Evolutionary conservation across 2,888 invertebrate species (phyloP).

Genomic region (Glaucopsyche alexis): DNA sequence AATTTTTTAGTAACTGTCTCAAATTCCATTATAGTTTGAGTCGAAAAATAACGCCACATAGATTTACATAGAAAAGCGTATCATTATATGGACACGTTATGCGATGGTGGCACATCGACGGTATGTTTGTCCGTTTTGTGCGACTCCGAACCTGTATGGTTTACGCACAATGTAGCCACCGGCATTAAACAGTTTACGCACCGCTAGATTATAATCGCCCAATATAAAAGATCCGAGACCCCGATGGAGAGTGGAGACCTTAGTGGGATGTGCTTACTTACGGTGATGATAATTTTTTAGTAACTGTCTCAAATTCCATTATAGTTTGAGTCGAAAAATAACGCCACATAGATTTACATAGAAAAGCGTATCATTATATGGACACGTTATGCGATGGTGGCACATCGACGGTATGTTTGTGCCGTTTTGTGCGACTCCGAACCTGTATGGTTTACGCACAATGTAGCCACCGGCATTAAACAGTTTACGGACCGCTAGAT

Average conservation of each 20-base stretch:
- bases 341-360: background rate
- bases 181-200: constrained; percentile 7
- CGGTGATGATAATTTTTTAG: too few species aligned
- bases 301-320: too few species aligned
- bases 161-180: constrained; percentile 8
- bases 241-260: too few species aligned
- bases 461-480: constrained; percentile 2
- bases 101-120: background rate
- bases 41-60: too few species aligned
- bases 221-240: background rate
- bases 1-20: too few species aligned
- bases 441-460: constrained; percentile 23
- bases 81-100: background rate
- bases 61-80: background rate
- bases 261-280: too few species aligned
- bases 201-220: constrained; percentile 21
- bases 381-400: background rate
- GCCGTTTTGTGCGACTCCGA: background rate
- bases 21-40: too few species aligned
- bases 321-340: too few species aligned
- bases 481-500: constrained; percentile 21
- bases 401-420: background rate
- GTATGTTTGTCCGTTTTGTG: background rate
- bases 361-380: background rate
- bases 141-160: constrained; percentile 15